Base-by-base conservation (phyloP, 2,113 vertebrate genomes). In the Forbesichthys agassizii region DNA sequence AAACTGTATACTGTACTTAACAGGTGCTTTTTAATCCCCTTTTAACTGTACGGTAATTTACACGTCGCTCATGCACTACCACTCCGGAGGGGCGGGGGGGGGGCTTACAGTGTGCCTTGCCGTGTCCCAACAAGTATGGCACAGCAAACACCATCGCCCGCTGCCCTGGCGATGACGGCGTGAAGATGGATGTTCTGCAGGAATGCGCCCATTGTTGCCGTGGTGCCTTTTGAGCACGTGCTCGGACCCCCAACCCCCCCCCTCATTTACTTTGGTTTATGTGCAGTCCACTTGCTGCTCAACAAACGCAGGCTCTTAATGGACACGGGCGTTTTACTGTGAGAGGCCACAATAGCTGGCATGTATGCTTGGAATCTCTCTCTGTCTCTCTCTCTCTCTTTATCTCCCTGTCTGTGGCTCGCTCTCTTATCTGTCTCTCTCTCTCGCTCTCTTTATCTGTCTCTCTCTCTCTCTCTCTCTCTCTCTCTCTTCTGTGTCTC, bases 281-380 rank as follows among this genome's bases (percentile, higher is more conserved):
- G 76, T 48, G 27, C 67, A 68, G 73, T 64, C 73, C 80, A 82
- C 81, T 82, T 77, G 65, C 5, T 36, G 73, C 60, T 2, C 27
- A 76, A 77, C 77, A 77, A 72, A 82, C 83, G 75, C 71, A 70
- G 65, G 71, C 81, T 84, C 80, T 88, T 83, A 86, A 61, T 59
- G 71, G 68, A 79, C 55, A 42, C 68, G 71, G 71, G 66, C 5
- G 3, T 80, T 78, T 85, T 82, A 55, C 71, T 53, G 56, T 48
- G 60, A 66, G 74, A 83, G 73, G 27, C 27, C 27, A 85, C 81
- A 84, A 83, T 83, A 61, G 82, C 61, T 62, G 72, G 73, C 86
- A 78, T 89, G 84, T 85, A 68, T 75, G 81, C 75, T 66, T 64
- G 18, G 0, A 27, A 27, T 42, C 36, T 42, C 36, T 5, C 36